Evolutionary conservation across 2,797 vertebrate species (phyloP).

Genomic region (Enteromius unitaeniatus): DNA sequence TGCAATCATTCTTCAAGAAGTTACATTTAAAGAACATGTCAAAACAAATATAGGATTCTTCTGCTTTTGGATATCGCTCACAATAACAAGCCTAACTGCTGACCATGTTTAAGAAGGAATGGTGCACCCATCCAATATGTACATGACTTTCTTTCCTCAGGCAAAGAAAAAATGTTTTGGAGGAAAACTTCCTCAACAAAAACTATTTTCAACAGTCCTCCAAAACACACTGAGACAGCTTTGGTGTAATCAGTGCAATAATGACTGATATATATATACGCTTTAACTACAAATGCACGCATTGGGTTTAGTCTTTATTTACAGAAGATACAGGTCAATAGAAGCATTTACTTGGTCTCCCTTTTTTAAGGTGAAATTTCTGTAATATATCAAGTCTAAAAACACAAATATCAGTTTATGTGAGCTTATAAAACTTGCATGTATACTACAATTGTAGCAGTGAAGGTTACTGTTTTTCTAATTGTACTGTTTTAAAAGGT

Average conservation of each 20-base stretch:
- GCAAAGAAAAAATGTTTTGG: too few species aligned
- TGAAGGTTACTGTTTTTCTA: background rate
- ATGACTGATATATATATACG: background rate
- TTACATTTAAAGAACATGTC: constrained; percentile 91
- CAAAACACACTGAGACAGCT: background rate
- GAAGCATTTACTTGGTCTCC: background rate
- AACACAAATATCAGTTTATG: background rate
- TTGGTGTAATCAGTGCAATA: background rate
- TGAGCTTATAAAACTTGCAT: too few species aligned
- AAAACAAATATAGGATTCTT: constrained; percentile 81
- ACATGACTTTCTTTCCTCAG: background rate
- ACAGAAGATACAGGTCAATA: background rate
- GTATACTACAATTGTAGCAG: background rate
- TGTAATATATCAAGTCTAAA: background rate
- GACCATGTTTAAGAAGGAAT: background rate
- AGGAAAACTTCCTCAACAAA: too few species aligned
- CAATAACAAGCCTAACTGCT: background rate
- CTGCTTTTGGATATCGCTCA: background rate
- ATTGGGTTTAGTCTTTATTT: background rate
- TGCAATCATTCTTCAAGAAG: constrained; percentile 89
- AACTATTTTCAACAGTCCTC: background rate
- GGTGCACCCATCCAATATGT: background rate
- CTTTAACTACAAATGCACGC: background rate
- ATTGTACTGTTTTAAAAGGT: background rate
- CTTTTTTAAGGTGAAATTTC: background rate